phyloP scores from a whole-genome alignment of 2,888 invertebrate genomes.

The Oasisia sp. region DNA sequence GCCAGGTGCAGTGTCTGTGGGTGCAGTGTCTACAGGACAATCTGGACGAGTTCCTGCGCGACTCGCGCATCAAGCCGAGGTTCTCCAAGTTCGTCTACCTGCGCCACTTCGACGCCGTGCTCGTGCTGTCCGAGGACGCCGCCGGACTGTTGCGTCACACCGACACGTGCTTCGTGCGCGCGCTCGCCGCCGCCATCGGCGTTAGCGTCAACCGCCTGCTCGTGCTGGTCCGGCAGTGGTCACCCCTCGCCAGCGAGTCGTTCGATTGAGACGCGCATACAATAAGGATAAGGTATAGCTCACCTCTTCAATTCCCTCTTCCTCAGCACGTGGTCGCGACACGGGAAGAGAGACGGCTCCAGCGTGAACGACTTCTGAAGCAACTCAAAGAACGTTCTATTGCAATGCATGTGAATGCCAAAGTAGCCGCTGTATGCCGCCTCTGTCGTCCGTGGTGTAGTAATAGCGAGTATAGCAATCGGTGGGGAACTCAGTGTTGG shows the following conservation, averaged over 20 bases:
- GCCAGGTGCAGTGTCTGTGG: conserved; percentile 30
- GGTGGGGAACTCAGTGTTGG: too few species aligned
- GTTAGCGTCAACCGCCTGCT: background rate
- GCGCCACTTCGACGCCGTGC: conserved; percentile 21
- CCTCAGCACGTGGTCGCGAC: too few species aligned
- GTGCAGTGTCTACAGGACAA: conserved; percentile 21
- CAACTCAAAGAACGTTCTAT: too few species aligned
- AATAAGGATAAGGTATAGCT: background rate
- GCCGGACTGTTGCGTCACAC: conserved; percentile 24
- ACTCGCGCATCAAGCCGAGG: background rate
- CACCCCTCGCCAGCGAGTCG: conserved; percentile 17
- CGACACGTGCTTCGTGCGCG: conserved; percentile 22
- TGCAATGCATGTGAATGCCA: background rate
- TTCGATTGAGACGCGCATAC: background rate
- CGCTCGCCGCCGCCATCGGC: conserved; percentile 23
- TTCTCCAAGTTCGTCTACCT: conserved; percentile 25
- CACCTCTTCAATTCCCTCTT: too few species aligned
- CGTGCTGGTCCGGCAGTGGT: conserved; percentile 2
- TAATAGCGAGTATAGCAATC: background rate
- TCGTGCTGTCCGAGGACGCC: conserved; percentile 25
- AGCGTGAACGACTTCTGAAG: too few species aligned
- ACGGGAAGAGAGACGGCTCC: too few species aligned
- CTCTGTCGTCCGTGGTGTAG: background rate
- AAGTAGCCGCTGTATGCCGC: too few species aligned
- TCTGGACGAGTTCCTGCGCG: background rate